Evolutionary conservation across 2,888 invertebrate species (phyloP).

Genomic region (Philaethria dido): DNA sequence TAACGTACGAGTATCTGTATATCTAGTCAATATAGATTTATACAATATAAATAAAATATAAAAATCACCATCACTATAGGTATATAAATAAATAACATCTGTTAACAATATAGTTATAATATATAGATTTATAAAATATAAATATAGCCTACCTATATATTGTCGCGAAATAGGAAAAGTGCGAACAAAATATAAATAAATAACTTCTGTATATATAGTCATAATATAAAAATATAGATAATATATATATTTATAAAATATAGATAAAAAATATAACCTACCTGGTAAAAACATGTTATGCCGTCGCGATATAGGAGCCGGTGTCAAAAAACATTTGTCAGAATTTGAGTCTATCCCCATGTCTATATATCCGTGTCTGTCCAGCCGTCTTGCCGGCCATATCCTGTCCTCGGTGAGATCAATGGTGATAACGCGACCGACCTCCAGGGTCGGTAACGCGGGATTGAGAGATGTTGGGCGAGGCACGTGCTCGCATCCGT

Average conservation of each 20-base stretch:
- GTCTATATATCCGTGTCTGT: slow-evolving; percentile 83
- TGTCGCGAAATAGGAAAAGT: no score
- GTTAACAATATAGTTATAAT: no score
- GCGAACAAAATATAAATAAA: no score
- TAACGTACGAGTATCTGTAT: no score
- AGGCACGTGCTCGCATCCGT: slow-evolving; percentile 60
- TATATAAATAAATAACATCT: no score
- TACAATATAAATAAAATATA: no score
- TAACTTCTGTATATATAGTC: no score
- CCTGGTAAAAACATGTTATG: slow-evolving; percentile 40
- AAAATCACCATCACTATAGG: no score
- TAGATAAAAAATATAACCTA: slow-evolving; percentile 11
- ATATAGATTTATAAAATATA: no score
- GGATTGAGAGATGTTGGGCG: slow-evolving; percentile 70
- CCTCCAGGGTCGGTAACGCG: slow-evolving; percentile 68
- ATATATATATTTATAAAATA: no score
- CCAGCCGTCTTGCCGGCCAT: slow-evolving; percentile 62
- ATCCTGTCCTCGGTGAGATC: slow-evolving; percentile 56
- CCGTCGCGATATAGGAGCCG: slow-evolving; percentile 36
- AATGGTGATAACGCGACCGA: slow-evolving; percentile 71
- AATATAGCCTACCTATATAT: neutral
- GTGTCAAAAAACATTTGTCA: slow-evolving; percentile 49
- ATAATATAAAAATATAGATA: no score
- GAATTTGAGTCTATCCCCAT: slow-evolving; percentile 67
- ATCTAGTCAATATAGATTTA: no score